Evolutionary conservation across 2,113 vertebrate genomes (phyloP).

Genomic region (Thinocorus orbignyianus): DNA sequence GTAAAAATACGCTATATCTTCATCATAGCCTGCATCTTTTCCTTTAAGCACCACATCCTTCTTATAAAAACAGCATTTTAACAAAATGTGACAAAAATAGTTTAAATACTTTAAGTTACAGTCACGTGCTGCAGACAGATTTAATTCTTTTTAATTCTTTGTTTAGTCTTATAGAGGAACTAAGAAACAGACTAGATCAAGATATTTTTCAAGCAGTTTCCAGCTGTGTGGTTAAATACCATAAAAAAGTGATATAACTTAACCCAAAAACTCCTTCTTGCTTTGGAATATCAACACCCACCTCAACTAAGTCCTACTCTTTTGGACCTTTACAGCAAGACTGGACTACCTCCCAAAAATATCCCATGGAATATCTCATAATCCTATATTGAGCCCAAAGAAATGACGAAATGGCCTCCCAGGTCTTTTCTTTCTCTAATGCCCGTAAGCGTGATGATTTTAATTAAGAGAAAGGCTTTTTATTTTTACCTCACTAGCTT

Average conservation of each 20-base stretch:
- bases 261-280: neutral
- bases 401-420: neutral
- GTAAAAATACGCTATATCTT: neutral
- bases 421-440: neutral
- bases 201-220: neutral
- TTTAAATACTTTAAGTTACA: slow-evolving; percentile 17
- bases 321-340: neutral
- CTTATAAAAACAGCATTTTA: neutral
- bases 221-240: neutral
- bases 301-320: neutral
- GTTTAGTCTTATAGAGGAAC: slow-evolving; percentile 30
- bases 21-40: neutral
- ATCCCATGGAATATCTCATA: neutral
- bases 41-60: neutral
- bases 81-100: neutral
- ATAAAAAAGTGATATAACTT: neutral
- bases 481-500: neutral
- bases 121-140: neutral
- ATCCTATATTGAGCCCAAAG: neutral
- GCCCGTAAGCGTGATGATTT: neutral
- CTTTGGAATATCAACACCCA: neutral
- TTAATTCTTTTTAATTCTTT: slow-evolving; percentile 12
- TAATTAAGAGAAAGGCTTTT: neutral
- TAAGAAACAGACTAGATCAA: slow-evolving; percentile 24
- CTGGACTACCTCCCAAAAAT: neutral